Percentiles rank a stretch among this genome's conserved stretches.
These are phyloP conservation scores for Asteroscopus sphinx DNA, from an alignment of 2,888 invertebrate genomes.

Conservation along the genomic window DNA sequence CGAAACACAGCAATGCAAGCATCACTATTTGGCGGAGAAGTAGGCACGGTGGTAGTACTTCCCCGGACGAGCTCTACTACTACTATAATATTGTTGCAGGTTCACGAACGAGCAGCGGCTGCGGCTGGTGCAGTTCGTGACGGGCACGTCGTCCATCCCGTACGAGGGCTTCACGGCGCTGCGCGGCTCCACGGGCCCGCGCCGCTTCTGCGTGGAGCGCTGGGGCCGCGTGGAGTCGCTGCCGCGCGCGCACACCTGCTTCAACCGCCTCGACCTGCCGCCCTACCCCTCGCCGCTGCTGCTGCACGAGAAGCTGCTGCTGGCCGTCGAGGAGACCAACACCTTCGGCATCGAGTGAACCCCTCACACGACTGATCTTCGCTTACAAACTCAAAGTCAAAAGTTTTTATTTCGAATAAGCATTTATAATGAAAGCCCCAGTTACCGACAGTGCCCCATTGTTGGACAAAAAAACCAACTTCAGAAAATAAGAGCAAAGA, in stretches of 20 bases:
- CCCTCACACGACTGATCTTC: constrained; percentile 1
- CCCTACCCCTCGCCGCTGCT: constrained; percentile 98
- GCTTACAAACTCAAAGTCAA: no score
- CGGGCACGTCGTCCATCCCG: constrained; percentile 99
- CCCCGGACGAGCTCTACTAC: no score
- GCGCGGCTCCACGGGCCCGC: constrained; percentile 98
- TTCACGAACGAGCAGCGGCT: constrained; percentile 98
- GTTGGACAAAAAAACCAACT: no score
- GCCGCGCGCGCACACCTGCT: constrained; percentile 99
- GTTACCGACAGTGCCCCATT: no score
- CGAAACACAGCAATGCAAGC: no score
- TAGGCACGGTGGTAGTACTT: no score
- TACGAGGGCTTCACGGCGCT: constrained; percentile 99
- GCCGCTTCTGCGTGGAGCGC: constrained; percentile 98
- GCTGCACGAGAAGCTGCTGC: constrained; percentile 96
- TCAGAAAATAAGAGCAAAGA: no score
- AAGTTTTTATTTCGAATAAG: no score
- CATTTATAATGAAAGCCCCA: no score
- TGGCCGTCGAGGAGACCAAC: constrained; percentile 98
- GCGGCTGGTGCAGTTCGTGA: constrained; percentile 98
- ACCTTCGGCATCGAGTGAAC: constrained; percentile 98
- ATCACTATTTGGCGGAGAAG: no score
- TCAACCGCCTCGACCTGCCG: constrained; percentile 98
- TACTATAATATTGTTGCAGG: no score
- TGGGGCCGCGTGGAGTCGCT: constrained; percentile 98